Base-by-base conservation (phyloP, 2,888 invertebrate species). In the Megamerina dolium region DNA sequence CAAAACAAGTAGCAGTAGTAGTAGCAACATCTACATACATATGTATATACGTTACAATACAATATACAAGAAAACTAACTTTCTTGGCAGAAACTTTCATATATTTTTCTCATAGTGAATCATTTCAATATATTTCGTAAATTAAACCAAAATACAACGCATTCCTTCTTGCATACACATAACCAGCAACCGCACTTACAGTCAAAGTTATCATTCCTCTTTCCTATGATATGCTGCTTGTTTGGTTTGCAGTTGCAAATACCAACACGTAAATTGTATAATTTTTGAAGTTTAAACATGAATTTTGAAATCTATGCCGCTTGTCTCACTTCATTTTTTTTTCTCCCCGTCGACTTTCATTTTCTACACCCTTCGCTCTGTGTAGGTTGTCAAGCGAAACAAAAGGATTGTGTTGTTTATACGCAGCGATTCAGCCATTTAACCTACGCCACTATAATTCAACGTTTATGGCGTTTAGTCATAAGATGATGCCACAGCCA, bases 381-480 rank as follows among this genome's bases (percentile, higher is more conserved):
- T 21, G 37, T 17, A 30, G 5, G 27, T 12, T 17, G 40, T 27
- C 29, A 17, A 23, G 48, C 48, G 50, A 49, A 46, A 53, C 54
- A 48, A 62, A 61, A 62, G 62, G 63, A 58, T 61, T 61, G 46
- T 37, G 43, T 60, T 41, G 57, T 63, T 66, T 65, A 66, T 66
- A 59, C 52, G 53, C 51, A 54, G 54, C 61, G 59, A 59, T 60
- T 54, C 58, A 49, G 62, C 57, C 68, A 61, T 65, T 65, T 65
- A 65, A 65, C 65, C 65, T 68, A 58, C 57, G 67, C 57, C 57
- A 55, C 63, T 65, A 65, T 65, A 65, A 68, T 66, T 65, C 51
- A 49, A 37, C 51, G 46, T 43, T 51, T 55, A 52, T 55, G 57
- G 56, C 64, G 58, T 65, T 59, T 58, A 58, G 61, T 6, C 23